Evolutionary conservation across 1,140 invertebrate genomes (phyloP).

Genomic region (Portunus trituberculatus): DNA sequence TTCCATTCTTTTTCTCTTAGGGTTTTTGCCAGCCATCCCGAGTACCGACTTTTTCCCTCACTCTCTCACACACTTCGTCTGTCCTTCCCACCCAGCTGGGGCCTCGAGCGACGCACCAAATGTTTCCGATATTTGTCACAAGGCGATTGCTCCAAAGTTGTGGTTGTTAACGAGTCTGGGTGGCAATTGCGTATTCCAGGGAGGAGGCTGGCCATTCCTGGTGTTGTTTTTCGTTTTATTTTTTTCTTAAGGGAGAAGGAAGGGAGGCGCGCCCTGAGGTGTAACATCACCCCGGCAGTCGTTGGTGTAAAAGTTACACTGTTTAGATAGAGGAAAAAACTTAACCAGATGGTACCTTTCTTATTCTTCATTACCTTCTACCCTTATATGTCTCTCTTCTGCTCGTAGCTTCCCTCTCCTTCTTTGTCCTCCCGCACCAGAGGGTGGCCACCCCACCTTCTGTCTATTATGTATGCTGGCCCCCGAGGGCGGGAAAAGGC

Average conservation of each 20-base stretch:
- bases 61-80: not conserved
- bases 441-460: not conserved
- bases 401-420: not conserved
- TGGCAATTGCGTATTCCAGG: not conserved
- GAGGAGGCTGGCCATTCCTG: not conserved
- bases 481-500: not conserved
- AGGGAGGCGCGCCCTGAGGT: not conserved
- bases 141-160: not conserved
- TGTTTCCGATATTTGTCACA: slow-evolving; percentile 22
- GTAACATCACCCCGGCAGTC: not conserved
- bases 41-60: not conserved
- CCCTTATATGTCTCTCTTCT: slow-evolving; percentile 10
- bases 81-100: not conserved
- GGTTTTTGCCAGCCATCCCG: not conserved
- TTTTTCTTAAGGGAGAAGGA: not conserved
- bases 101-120: not conserved
- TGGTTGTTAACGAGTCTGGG: not conserved
- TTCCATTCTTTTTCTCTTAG: not conserved
- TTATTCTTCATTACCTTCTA: not conserved
- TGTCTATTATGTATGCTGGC: slow-evolving; percentile 13
- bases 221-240: not conserved
- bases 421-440: not conserved
- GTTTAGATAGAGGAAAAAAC: not conserved
- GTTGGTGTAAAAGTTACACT: not conserved
- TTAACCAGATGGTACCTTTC: slow-evolving; percentile 3